phyloP scores from a whole-genome alignment of 2,797 vertebrate species.

The Poeciliopsis presidionis region DNA sequence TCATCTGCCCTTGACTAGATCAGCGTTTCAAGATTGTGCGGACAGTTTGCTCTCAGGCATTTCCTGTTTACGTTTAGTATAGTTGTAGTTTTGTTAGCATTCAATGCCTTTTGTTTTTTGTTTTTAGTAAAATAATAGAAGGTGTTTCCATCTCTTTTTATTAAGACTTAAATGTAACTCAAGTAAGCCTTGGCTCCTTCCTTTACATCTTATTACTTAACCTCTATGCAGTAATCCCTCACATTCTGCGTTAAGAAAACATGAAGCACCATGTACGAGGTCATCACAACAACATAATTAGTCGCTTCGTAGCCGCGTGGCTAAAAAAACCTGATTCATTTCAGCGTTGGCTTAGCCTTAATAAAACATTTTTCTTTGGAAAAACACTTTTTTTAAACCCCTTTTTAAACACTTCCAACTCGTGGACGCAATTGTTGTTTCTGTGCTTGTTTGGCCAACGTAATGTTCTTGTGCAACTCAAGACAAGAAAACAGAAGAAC shows the following conservation, averaged over 20 bases:
- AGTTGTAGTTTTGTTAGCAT: neutral
- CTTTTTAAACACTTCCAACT: neutral
- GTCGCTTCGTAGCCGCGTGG: neutral
- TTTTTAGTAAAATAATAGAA: neutral
- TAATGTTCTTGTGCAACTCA: neutral
- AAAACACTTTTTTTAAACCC: too few relatives aligned
- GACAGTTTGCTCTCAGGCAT: neutral
- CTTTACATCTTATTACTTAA: neutral
- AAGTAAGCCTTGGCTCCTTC: neutral
- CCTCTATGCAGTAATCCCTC: neutral
- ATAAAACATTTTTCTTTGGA: neutral
- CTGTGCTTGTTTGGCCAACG: neutral
- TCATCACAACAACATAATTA: neutral
- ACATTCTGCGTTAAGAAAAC: neutral
- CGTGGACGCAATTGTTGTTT: neutral
- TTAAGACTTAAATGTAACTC: neutral
- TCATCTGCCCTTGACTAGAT: neutral
- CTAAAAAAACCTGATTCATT: neutral
- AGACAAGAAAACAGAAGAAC: neutral
- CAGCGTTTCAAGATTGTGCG: neutral
- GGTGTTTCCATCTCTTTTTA: constrained; percentile 6
- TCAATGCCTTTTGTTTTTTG: neutral
- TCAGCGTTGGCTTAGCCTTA: neutral
- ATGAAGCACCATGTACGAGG: neutral
- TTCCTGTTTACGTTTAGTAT: neutral